Evolutionary conservation across 2,797 vertebrate species (phyloP), one percentile per base, ranked within the genome.

Genomic region (Dallia pectoralis): DNA sequence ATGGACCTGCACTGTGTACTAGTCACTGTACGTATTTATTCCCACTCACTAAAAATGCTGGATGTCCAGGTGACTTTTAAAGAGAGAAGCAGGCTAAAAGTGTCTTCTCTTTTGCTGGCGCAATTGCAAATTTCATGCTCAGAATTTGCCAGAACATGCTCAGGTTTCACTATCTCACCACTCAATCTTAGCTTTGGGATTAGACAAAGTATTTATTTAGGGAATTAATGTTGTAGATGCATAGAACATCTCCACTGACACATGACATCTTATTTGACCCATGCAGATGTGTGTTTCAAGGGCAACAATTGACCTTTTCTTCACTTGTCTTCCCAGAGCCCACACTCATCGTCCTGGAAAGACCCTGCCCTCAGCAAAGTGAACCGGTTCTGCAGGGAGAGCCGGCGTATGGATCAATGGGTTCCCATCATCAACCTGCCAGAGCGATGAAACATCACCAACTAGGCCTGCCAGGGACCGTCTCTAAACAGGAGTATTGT

Each of bases 361-460:
- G 97, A 97, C 79, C 95, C 95, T 0, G 97, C 97, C 61, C 80
- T 99, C 86, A 96, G 95, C 84, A 96, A 97, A 90, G 94, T 99
- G 69, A 95, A 95, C 86, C 91, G 92, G 66, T 99, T 97, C 90
- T 99, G 97, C 91, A 95, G 94, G 82, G 96, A 98, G 90, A 96
- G 96, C 81, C 96, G 97, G 27, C 96, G 95, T 82, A 93, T 93
- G 95, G 96, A 99, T 80, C 97, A 99, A 87, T 99, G 97, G 97
- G 97, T 98, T 3, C 97, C 97, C 0, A 93, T 97, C 83, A 96
- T 99, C 81, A 96, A 97, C 82, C 93, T 99, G n/a, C 97, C 97
- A 0, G 97, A 99, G 75, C 95, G 97, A 92, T 99, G 97, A 97
- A 82, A 53, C 22, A 48, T 66, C 69, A 32, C 80, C 75, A 79